These are phyloP conservation scores for Cynopterus sphinx DNA, from an alignment of 2,797 vertebrate genomes.

Conservation along the genomic window DNA sequence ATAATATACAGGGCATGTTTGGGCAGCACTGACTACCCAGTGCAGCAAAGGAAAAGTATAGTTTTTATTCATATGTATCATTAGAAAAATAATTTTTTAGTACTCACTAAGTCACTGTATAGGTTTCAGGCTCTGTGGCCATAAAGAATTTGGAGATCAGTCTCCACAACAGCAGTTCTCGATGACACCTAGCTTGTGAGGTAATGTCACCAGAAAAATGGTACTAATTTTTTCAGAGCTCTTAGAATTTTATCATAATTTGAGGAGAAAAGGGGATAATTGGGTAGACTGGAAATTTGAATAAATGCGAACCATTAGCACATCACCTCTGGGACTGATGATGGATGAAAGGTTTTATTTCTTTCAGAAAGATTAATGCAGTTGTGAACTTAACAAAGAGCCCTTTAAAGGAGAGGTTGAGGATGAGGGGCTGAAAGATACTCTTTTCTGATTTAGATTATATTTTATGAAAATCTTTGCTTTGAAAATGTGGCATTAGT, in stretches of 20 bases:
- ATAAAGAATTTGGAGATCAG: neutral
- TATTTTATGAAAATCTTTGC: conserved; percentile 51
- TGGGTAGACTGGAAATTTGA: neutral
- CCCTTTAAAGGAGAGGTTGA: neutral
- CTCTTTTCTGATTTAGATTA: conserved; percentile 14
- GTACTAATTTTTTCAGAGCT: neutral
- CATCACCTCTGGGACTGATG: neutral
- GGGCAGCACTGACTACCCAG: neutral
- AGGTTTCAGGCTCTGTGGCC: neutral
- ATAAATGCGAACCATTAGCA: neutral
- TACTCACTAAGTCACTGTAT: neutral
- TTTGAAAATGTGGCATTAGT: neutral
- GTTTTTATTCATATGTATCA: neutral
- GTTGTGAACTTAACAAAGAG: neutral
- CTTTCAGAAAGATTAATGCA: neutral
- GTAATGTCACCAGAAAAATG: neutral
- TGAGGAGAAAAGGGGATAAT: neutral
- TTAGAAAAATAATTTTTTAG: neutral
- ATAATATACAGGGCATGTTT: neutral
- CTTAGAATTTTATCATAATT: neutral
- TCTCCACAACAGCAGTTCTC: neutral
- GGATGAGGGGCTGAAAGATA: neutral
- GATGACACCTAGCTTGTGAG: neutral
- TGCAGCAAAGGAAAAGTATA: neutral
- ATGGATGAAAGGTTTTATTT: neutral